Evolutionary conservation across 2,797 vertebrate species (phyloP).

Genomic region (Selene dorsalis): DNA sequence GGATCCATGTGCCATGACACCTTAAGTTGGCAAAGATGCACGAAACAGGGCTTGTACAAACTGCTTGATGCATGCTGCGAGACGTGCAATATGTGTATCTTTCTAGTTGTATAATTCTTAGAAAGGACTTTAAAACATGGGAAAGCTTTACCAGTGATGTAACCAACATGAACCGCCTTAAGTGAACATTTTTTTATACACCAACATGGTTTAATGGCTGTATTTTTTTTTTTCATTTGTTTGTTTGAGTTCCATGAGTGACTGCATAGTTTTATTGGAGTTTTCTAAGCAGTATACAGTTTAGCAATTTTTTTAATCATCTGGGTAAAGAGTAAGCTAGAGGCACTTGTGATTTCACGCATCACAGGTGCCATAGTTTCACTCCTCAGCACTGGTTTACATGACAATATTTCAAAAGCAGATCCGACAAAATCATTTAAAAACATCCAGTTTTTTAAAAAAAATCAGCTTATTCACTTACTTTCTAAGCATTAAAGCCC

Average conservation of each 20-base stretch:
- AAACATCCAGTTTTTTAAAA: background rate
- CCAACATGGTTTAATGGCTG: conserved; percentile 48
- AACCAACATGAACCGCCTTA: conserved; percentile 71
- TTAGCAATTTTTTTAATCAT: conserved; percentile 24
- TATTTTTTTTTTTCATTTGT: conserved; percentile 6
- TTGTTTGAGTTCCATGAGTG: conserved; percentile 21
- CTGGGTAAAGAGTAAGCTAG: background rate
- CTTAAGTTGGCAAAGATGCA: conserved; percentile 57
- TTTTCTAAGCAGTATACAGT: conserved; percentile 26
- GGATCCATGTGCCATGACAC: conserved; percentile 65
- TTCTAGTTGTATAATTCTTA: conserved; percentile 32
- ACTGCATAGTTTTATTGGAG: background rate
- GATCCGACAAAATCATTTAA: background rate
- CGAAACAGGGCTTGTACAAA: conserved; percentile 42
- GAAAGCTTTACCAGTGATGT: conserved; percentile 59
- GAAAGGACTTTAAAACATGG: conserved; percentile 42
- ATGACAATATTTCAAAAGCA: conserved; percentile 10
- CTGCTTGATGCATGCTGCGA: conserved; percentile 45
- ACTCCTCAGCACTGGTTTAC: background rate
- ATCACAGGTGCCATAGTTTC: conserved; percentile 12
- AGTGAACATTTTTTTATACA: conserved; percentile 52
- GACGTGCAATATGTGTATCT: conserved; percentile 28
- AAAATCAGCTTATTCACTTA: conserved; percentile 2
- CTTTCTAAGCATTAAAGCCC: background rate
- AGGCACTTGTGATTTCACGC: conserved; percentile 1